Evolutionary conservation across 2,888 invertebrate genomes (phyloP).

Genomic region (Pollenia labialis): DNA sequence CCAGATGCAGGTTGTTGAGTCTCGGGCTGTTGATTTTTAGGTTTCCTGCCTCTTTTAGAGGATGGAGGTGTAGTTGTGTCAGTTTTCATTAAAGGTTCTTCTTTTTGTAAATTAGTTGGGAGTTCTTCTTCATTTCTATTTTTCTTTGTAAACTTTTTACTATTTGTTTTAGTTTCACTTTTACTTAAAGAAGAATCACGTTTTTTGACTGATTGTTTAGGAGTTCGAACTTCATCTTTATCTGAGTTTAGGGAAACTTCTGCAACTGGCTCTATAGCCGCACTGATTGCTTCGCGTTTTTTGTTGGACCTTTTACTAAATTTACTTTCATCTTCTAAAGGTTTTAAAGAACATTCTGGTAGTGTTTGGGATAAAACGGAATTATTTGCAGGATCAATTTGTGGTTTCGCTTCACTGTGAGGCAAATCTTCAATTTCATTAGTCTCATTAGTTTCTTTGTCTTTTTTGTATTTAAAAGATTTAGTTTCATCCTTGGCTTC

Average conservation of each 20-base stretch:
- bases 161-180: slow-evolving; percentile 47
- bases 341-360: not conserved
- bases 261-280: not conserved
- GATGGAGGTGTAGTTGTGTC: slow-evolving; percentile 36
- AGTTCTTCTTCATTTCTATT: slow-evolving; percentile 55
- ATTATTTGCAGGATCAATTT: not conserved
- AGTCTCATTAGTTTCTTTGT: not conserved
- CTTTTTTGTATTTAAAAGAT: not conserved
- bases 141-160: slow-evolving; percentile 48
- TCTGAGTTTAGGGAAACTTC: not conserved
- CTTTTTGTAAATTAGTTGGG: slow-evolving; percentile 1
- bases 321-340: slow-evolving; percentile 19
- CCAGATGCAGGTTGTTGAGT: slow-evolving; percentile 12
- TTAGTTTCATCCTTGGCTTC: not conserved
- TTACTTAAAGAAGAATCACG: slow-evolving; percentile 50
- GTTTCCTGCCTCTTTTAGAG: slow-evolving; percentile 67
- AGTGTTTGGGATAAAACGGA: not conserved
- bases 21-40: slow-evolving; percentile 60
- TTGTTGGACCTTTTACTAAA: slow-evolving; percentile 13
- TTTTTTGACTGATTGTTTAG: slow-evolving; percentile 55
- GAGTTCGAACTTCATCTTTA: slow-evolving; percentile 29
- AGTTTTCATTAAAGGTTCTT: slow-evolving; percentile 24
- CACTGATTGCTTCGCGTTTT: slow-evolving; percentile 19
- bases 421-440: not conserved
- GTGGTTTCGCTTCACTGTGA: not conserved